Conservation (phyloP, 2,797 vertebrate species). For the Loris lydekkerianus region DNA sequence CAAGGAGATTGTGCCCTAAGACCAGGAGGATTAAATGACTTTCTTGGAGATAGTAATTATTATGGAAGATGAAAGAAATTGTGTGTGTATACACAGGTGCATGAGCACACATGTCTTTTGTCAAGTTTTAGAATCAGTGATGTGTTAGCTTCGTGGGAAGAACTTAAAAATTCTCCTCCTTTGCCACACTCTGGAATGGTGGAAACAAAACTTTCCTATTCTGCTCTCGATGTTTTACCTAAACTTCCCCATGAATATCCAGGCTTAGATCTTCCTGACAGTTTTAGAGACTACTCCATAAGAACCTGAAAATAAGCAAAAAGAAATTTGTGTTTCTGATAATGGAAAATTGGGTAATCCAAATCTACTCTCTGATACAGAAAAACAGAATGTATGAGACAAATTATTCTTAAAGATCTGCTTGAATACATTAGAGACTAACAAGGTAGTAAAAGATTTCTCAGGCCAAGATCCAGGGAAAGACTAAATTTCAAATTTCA, state of each 20-base stretch:
- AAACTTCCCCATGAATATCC: not conserved
- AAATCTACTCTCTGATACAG: not conserved
- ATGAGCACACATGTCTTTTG: too few relatives aligned
- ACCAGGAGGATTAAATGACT: not conserved
- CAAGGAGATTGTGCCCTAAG: not conserved
- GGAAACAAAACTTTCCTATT: not conserved
- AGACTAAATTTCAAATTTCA: not conserved
- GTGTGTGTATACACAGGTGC: not conserved
- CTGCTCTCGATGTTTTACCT: not conserved
- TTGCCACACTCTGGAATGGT: not conserved
- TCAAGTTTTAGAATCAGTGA: not conserved
- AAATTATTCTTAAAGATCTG: not conserved
- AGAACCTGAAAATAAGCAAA: not conserved
- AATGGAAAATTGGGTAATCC: not conserved
- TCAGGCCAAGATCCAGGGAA: not conserved
- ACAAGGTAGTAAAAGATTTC: not conserved
- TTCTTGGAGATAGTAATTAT: not conserved
- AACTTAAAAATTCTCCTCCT: not conserved
- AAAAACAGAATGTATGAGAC: not conserved
- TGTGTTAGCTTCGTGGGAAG: too few relatives aligned
- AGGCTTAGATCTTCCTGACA: not conserved
- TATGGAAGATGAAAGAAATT: not conserved
- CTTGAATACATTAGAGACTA: not conserved
- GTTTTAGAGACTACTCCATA: not conserved
- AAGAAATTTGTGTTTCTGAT: not conserved